Conservation (phyloP, 1,140 invertebrate genomes). For the Bombus turneri region DNA sequence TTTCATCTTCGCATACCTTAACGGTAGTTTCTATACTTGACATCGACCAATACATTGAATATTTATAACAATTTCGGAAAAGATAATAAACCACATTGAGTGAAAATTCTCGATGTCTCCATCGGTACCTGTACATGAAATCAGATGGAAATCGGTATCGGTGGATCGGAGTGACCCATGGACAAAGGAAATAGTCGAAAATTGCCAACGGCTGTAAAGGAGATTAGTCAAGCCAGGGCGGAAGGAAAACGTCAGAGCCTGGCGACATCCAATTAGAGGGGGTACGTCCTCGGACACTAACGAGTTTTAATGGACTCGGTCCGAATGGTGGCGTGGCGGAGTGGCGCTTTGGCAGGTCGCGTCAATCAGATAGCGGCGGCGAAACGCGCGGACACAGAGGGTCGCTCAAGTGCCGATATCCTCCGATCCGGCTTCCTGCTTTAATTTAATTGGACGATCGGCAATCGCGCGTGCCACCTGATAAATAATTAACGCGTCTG, state of each 20-base stretch:
- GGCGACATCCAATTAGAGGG: constrained; percentile 59
- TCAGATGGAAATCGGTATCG: not conserved
- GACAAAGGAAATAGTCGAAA: not conserved
- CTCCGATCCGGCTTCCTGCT: constrained; percentile 70
- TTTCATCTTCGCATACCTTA: too few relatives aligned
- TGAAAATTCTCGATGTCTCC: not conserved
- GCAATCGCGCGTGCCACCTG: constrained; percentile 71
- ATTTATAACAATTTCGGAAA: too few relatives aligned
- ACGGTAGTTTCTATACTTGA: too few relatives aligned
- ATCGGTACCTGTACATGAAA: not conserved
- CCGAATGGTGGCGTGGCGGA: constrained; percentile 53
- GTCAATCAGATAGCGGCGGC: constrained; percentile 68
- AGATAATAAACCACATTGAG: too few relatives aligned
- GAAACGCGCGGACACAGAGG: constrained; percentile 62
- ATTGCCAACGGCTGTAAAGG: constrained; percentile 3
- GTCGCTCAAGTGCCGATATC: constrained; percentile 67
- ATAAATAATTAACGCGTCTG: constrained; percentile 75
- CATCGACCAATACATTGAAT: too few relatives aligned
- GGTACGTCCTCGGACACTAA: constrained; percentile 58
- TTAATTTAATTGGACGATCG: constrained; percentile 74
- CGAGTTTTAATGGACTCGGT: constrained; percentile 68
- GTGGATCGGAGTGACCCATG: too few relatives aligned
- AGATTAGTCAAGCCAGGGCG: not conserved
- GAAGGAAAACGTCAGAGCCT: constrained; percentile 14
- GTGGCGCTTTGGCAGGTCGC: constrained; percentile 65